These are phyloP conservation scores for Baryphthengus martii DNA, from an alignment of 2,113 vertebrate species.

Conservation along the genomic window DNA sequence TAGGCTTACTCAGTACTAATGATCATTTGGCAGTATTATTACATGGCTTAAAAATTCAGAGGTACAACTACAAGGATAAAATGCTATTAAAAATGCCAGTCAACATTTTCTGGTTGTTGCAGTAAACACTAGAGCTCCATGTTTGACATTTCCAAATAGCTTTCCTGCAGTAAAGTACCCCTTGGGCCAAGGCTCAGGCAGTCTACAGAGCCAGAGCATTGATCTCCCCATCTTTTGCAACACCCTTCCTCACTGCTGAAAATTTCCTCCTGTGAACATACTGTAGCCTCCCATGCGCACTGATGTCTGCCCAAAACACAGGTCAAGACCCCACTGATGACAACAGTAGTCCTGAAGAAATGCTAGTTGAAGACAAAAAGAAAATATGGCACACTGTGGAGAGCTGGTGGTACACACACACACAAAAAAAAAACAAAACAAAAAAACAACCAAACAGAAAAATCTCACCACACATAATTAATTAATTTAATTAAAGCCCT, in stretches of 20 bases:
- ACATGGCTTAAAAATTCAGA: constrained; percentile 10
- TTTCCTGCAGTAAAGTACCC: background rate
- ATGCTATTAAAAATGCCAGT: background rate
- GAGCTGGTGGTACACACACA: accelerated
- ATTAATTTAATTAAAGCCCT: background rate
- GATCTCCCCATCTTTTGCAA: background rate
- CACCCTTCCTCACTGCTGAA: background rate
- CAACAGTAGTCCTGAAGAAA: background rate
- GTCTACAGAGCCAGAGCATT: background rate
- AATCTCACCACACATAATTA: too few species aligned
- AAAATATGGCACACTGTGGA: background rate
- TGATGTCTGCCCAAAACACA: accelerated
- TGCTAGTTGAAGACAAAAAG: background rate
- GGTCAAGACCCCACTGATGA: background rate
- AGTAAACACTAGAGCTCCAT: background rate
- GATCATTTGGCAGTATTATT: background rate
- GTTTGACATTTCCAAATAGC: background rate
- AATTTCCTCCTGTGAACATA: background rate
- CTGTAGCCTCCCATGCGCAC: accelerated
- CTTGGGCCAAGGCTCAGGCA: background rate
- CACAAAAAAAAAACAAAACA: background rate
- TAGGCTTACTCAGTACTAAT: background rate
- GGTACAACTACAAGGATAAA: background rate
- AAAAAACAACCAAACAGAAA: too few species aligned
- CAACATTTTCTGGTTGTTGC: background rate